phyloP scores from a whole-genome alignment of 2,797 vertebrate species.

The Enteromius argenteus region DNA sequence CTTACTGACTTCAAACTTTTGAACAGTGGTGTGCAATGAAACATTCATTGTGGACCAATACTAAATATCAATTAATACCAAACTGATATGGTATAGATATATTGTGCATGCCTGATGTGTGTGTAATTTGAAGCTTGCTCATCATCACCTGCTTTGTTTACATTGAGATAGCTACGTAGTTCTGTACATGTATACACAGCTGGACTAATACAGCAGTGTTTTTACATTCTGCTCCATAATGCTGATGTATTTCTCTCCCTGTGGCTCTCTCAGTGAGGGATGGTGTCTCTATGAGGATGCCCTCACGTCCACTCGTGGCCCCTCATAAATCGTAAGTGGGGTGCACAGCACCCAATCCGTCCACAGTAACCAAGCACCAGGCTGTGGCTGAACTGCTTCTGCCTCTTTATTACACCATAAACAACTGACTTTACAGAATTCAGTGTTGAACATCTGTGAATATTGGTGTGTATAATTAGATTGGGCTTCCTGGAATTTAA shows the following conservation, averaged over 20 bases:
- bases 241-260: slow-evolving; percentile 40
- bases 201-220: slow-evolving; percentile 23
- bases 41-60: neutral
- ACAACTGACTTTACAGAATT: slow-evolving; percentile 24
- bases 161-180: neutral
- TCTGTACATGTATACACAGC: neutral
- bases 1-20: neutral
- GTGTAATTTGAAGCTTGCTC: neutral
- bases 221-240: slow-evolving; percentile 29
- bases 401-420: slow-evolving; percentile 49
- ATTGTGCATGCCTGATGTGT: neutral
- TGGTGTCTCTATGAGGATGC: slow-evolving; percentile 72
- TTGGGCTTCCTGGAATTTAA: slow-evolving; percentile 43
- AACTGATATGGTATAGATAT: neutral
- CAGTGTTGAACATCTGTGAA: slow-evolving; percentile 21
- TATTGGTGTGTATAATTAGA: slow-evolving; percentile 19
- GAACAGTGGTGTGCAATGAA: neutral
- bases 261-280: slow-evolving; percentile 66
- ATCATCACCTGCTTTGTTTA: slow-evolving; percentile 2
- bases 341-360: slow-evolving; percentile 66
- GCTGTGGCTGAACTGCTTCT: slow-evolving; percentile 46
- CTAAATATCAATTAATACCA: neutral
- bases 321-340: slow-evolving; percentile 86
- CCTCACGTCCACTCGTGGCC: slow-evolving; percentile 75
- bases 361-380: slow-evolving; percentile 58